Evolutionary conservation across 2,888 invertebrate genomes (phyloP).

Genomic region (Congeria kusceri): DNA sequence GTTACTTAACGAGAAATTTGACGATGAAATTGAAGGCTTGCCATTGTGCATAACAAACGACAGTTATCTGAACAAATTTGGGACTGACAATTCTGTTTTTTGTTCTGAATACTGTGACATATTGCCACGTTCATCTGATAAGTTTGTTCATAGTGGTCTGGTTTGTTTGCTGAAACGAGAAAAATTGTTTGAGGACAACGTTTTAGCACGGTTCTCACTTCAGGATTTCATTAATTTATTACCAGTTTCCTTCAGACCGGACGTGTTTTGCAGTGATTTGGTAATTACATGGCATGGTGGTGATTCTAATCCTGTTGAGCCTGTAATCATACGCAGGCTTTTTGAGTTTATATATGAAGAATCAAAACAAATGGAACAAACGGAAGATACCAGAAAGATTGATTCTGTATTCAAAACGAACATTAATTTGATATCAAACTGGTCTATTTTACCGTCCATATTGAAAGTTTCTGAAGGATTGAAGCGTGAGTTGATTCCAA

Average conservation of each 20-base stretch:
- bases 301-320: background rate
- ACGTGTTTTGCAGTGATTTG: background rate
- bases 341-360: constrained; percentile 1
- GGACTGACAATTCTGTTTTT: background rate
- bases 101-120: constrained; percentile 7
- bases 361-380: background rate
- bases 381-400: background rate
- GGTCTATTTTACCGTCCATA: constrained; percentile 6
- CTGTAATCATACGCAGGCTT: background rate
- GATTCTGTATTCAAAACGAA: background rate
- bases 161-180: background rate
- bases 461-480: background rate
- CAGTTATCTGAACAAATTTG: background rate
- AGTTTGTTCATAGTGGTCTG: constrained; percentile 3
- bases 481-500: background rate
- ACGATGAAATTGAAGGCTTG: constrained; percentile 1
- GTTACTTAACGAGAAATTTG: background rate
- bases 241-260: constrained; percentile 4
- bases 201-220: background rate
- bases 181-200: background rate
- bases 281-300: background rate
- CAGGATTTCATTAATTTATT: background rate
- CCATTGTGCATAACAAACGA: constrained; percentile 15
- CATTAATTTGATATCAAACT: background rate
- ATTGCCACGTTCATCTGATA: background rate